These are phyloP conservation scores for Euwallacea fornicatus DNA, from an alignment of 1,140 invertebrate genomes.

Conservation along the genomic window DNA sequence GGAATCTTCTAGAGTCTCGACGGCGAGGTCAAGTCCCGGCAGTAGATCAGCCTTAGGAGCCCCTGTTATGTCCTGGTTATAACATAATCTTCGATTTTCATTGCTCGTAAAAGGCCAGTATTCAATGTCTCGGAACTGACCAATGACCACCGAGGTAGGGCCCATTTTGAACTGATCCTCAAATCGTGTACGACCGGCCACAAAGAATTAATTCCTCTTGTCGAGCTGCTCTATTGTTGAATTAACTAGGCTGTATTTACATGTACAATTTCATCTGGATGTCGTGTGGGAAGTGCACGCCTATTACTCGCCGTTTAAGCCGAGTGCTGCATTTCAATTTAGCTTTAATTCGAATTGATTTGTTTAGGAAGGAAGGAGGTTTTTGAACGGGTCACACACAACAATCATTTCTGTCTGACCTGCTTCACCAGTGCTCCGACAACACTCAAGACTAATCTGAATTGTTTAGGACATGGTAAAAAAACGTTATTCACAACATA, in stretches of 20 bases:
- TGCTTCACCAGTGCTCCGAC: neutral
- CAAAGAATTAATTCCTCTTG: slow-evolving; percentile 13
- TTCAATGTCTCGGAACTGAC: no score
- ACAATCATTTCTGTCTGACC: neutral
- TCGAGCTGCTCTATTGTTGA: slow-evolving; percentile 16
- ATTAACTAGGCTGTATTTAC: slow-evolving; percentile 26
- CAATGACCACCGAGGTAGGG: no score
- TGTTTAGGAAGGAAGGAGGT: slow-evolving; percentile 31
- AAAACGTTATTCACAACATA: neutral
- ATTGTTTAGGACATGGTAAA: neutral
- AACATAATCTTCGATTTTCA: no score
- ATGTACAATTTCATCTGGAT: slow-evolving; percentile 31
- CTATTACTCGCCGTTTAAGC: slow-evolving; percentile 23
- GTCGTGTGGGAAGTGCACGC: slow-evolving; percentile 29
- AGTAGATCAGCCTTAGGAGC: no score
- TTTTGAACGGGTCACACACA: slow-evolving; percentile 1
- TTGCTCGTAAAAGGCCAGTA: no score
- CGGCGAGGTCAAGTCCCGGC: no score
- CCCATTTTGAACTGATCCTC: no score
- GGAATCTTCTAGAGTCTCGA: no score
- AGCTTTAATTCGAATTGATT: slow-evolving; percentile 31
- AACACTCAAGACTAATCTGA: neutral
- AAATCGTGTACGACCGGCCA: neutral
- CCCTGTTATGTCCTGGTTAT: no score
- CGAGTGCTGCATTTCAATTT: slow-evolving; percentile 34